Percentiles rank a stretch among this genome's conserved stretches.
Conservation (phyloP, 2,888 invertebrate species). For the Drosophila flavopinicola region DNA sequence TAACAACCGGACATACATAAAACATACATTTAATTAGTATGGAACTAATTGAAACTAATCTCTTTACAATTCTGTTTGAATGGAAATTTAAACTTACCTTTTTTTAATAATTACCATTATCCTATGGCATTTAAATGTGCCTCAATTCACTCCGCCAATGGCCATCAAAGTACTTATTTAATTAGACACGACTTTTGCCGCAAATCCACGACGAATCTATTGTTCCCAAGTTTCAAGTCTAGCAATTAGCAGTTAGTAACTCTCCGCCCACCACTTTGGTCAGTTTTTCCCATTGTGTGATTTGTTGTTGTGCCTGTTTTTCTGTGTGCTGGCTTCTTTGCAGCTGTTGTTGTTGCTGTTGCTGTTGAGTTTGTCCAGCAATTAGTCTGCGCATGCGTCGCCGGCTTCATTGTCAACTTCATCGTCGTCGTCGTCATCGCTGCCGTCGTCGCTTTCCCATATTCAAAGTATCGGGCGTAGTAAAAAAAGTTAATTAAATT, state of each 20-base stretch:
- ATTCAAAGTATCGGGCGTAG: constrained; percentile 73
- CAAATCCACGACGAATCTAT: constrained; percentile 35
- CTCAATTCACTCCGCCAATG: constrained; percentile 13
- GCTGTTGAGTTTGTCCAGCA: constrained; percentile 46
- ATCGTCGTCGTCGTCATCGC: constrained; percentile 23
- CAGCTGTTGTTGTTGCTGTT: constrained; percentile 1
- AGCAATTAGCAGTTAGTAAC: constrained; percentile 36
- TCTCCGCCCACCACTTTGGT: constrained; percentile 8
- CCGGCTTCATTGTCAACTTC: constrained; percentile 72
- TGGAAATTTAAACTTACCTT: constrained; percentile 4
- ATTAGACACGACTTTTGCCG: constrained; percentile 36
- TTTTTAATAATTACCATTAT: constrained; percentile 11
- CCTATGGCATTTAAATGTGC: constrained; percentile 15
- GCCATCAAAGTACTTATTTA: constrained; percentile 35
- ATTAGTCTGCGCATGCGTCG: constrained; percentile 79
- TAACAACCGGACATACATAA: not conserved
- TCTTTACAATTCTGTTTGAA: not conserved
- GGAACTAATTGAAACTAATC: not conserved
- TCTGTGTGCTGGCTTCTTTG: constrained; percentile 20
- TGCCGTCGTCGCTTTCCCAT: constrained; percentile 64
- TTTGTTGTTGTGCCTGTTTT: constrained; percentile 41
- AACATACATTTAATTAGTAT: not conserved
- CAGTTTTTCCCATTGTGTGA: constrained; percentile 53
- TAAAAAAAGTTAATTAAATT: constrained; percentile 77
- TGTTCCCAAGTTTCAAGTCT: constrained; percentile 58